These are phyloP conservation scores for Microcaecilia unicolor DNA, from an alignment of 2,797 vertebrate species.

Conservation along the genomic window DNA sequence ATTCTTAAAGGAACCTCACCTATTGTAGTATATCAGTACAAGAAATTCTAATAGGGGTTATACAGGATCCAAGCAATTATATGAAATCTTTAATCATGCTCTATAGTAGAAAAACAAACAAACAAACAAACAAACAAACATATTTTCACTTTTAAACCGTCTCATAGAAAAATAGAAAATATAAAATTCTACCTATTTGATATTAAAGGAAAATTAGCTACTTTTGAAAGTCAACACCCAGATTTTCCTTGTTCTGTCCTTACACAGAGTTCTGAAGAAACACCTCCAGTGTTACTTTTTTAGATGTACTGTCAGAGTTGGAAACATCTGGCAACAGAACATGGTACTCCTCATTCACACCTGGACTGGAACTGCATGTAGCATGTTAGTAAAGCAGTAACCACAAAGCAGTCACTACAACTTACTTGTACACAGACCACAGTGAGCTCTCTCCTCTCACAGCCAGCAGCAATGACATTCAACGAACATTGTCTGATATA, in stretches of 20 bases:
- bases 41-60: no score
- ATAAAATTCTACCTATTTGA: neutral
- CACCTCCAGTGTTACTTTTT: constrained; percentile 34
- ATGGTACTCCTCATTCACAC: constrained; percentile 4
- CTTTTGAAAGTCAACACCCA: constrained; percentile 34
- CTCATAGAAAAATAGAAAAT: no score
- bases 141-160: constrained; percentile 8
- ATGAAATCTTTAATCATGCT: neutral
- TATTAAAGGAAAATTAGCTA: constrained; percentile 23
- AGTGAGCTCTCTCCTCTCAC: no score
- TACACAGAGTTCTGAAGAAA: constrained; percentile 35
- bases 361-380: constrained; percentile 2
- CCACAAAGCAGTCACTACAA: constrained; percentile 11
- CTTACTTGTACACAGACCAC: no score
- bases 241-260: constrained; percentile 39
- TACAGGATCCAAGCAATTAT: no score
- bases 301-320: constrained; percentile 15
- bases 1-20: no score
- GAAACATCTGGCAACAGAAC: constrained; percentile 13
- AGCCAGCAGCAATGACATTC: no score
- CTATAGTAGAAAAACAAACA: neutral
- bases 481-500: no score
- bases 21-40: no score
- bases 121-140: no score
- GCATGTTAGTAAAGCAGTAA: constrained; percentile 5